Conservation (phyloP, 2,888 invertebrate genomes). For the Oscheius onirici region DNA sequence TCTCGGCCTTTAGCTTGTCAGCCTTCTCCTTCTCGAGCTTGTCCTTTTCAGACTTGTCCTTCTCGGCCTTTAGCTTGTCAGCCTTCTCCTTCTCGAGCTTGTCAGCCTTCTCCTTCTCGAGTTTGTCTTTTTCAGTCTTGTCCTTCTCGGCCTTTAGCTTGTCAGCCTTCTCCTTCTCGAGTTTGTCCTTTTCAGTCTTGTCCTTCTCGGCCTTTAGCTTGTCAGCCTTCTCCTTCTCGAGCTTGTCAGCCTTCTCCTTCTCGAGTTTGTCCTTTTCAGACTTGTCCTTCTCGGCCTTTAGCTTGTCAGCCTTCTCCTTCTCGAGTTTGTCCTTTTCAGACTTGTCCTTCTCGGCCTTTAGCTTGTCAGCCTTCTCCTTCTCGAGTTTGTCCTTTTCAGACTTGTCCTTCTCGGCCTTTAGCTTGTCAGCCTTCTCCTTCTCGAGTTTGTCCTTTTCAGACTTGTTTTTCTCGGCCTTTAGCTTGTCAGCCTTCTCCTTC, state of each 20-base stretch:
- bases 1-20: background rate
- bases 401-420: constrained; percentile 1
- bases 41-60: background rate
- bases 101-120: background rate
- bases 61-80: background rate
- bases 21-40: background rate
- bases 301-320: background rate
- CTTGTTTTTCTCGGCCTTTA: background rate
- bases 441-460: no score
- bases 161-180: background rate
- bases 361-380: background rate
- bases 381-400: background rate
- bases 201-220: background rate
- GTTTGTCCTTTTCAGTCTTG: no score
- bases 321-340: background rate
- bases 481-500: background rate
- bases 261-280: background rate
- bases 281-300: background rate
- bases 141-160: background rate
- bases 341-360: background rate
- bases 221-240: background rate
- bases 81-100: background rate
- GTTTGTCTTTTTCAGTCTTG: background rate
- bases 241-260: background rate
- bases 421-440: no score